Conservation (phyloP, 2,113 vertebrate species). For the Eretmochelys imbricata region DNA sequence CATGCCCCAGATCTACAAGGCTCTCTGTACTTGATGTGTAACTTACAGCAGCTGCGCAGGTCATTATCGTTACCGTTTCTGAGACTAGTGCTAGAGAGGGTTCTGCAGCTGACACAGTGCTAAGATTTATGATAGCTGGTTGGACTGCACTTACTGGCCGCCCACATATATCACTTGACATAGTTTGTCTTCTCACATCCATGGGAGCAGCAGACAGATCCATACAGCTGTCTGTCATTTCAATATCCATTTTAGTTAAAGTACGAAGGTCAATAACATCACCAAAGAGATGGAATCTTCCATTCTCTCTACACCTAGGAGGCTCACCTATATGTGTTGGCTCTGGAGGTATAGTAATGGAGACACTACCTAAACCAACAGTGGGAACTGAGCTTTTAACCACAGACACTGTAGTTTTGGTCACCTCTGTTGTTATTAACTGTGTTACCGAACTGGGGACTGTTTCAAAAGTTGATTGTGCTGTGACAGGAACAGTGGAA, state of each 20-base stretch:
- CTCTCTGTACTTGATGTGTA: slow-evolving; percentile 84
- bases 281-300: slow-evolving; percentile 81
- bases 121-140: slow-evolving; percentile 93
- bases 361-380: slow-evolving; percentile 75
- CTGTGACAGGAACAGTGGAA: slow-evolving; percentile 81
- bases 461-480: slow-evolving; percentile 75
- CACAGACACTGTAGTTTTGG: slow-evolving; percentile 84
- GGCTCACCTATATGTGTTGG: slow-evolving; percentile 80
- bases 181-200: slow-evolving; percentile 83
- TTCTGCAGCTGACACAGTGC: slow-evolving; percentile 80
- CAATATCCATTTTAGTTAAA: slow-evolving; percentile 83
- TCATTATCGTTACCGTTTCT: slow-evolving; percentile 84
- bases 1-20: slow-evolving; percentile 84
- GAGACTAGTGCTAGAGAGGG: slow-evolving; percentile 83
- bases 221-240: slow-evolving; percentile 84
- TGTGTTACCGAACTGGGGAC: slow-evolving; percentile 81
- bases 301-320: slow-evolving; percentile 83
- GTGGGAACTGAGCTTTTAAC: slow-evolving; percentile 77
- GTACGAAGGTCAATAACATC: slow-evolving; percentile 94
- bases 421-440: slow-evolving; percentile 83
- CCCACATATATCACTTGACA: slow-evolving; percentile 78
- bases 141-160: slow-evolving; percentile 90
- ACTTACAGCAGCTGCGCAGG: slow-evolving; percentile 84
- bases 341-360: slow-evolving; percentile 76
- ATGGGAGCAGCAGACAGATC: slow-evolving; percentile 82